A percentile compares a stretch with the other conserved stretches of the same genome.
Conservation (phyloP, 2,113 vertebrate genomes). For the Procavia capensis region DNA sequence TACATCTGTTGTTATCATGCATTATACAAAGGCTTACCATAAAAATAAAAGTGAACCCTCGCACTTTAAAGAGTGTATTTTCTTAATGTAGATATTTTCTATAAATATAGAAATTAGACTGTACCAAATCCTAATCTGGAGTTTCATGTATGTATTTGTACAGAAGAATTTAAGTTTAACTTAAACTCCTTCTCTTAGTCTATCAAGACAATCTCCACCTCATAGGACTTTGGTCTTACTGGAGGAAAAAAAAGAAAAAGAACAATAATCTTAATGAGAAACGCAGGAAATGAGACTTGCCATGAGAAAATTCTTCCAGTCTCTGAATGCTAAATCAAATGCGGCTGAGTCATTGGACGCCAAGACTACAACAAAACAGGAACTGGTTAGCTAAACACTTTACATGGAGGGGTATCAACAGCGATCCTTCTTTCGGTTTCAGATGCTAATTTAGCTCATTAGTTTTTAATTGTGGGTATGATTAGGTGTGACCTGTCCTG, state of each 20-base stretch:
- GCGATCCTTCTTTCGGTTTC: background rate
- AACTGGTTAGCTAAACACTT: constrained; percentile 9
- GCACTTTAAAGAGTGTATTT: background rate
- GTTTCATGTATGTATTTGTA: background rate
- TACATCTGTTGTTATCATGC: background rate
- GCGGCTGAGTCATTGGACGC: background rate
- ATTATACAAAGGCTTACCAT: background rate
- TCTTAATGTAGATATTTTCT: background rate
- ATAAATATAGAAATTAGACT: background rate
- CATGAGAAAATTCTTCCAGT: constrained; percentile 66
- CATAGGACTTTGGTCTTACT: background rate
- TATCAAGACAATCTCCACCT: background rate
- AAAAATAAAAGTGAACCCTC: constrained; percentile 2
- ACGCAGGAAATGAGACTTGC: constrained; percentile 54
- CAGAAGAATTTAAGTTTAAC: background rate
- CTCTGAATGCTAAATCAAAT: background rate
- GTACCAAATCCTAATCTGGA: background rate
- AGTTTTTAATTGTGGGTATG: background rate
- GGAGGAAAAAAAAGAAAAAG: background rate
- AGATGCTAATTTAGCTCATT: background rate
- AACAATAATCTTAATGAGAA: constrained; percentile 50
- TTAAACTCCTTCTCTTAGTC: constrained; percentile 13
- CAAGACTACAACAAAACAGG: constrained; percentile 42
- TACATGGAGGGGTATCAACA: background rate
- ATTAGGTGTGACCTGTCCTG: background rate